Evolutionary conservation across 2,888 invertebrate species (phyloP).

Genomic region (Torymus tubicola): DNA sequence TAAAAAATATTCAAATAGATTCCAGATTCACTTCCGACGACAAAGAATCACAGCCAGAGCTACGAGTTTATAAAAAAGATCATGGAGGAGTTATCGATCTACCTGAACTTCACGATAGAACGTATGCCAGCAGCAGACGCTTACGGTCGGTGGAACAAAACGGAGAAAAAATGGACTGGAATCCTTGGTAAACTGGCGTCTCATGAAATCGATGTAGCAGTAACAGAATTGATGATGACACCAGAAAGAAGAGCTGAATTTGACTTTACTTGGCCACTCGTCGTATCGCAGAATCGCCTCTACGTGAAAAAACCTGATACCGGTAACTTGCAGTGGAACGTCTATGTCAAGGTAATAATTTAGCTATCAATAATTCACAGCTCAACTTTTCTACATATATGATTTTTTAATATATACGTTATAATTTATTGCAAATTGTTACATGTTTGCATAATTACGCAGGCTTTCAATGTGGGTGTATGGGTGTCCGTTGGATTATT

Average conservation of each 20-base stretch:
- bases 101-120: too few relatives aligned
- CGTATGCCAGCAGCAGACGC: too few relatives aligned
- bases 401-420: not conserved
- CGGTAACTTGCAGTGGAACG: slow-evolving; percentile 62
- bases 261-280: slow-evolving; percentile 67
- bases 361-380: too few relatives aligned
- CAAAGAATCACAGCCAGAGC: too few relatives aligned
- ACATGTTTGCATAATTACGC: too few relatives aligned
- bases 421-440: not conserved
- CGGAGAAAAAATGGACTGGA: slow-evolving; percentile 63
- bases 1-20: too few relatives aligned
- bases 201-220: slow-evolving; percentile 63
- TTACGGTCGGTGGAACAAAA: slow-evolving; percentile 53
- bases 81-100: too few relatives aligned
- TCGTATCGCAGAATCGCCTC: slow-evolving; percentile 59
- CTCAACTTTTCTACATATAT: too few relatives aligned
- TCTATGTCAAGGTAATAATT: slow-evolving; percentile 64
- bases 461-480: slow-evolving; percentile 5
- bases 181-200: slow-evolving; percentile 61
- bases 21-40: too few relatives aligned
- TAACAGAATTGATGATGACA: slow-evolving; percentile 65
- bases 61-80: too few relatives aligned
- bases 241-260: slow-evolving; percentile 59
- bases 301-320: slow-evolving; percentile 61
- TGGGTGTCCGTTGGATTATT: not conserved